Evolutionary conservation across 2,888 invertebrate species (phyloP), one percentile per base, ranked within the genome.

Genomic region (Bombylius major): DNA sequence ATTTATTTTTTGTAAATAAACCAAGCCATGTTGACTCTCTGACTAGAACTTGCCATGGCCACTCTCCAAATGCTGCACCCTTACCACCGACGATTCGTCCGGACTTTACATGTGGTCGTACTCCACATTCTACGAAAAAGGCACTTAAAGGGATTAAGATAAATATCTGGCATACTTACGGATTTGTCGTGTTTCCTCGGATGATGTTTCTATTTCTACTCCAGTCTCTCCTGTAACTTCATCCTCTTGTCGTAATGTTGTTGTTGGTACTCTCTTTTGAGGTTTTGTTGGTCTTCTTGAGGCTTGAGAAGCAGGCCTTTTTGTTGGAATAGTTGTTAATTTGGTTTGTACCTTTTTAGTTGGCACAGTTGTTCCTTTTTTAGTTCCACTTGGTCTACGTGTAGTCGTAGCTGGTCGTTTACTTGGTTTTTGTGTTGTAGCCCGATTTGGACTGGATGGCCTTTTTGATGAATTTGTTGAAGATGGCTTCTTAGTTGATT

Each of bases 11-110:
- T 51, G 92, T 92, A 73, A 94, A 92, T 31, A 94, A 80, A 0
- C 94, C 94, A 48, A 94, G 77, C 93, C 93, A 94, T 0, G 93
- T 93, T 3, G 92, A 89, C 73, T 94, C 94, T 45, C 92, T 79
- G 1, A 94, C 90, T 34, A 94, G 77, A 1, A 91, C 93, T 68
- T 94, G 93, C 94, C 94, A 94, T 0, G 94, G 94, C 82, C 87
- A 94, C 66, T 87, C 87, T 4, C 93, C 94, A 67, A 92, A 92
- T 5, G 79, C 79, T 0, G 92, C 83, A 55, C 86, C 87, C 72
- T 89, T 90, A 4, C 94, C 94, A 53, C 93, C 93, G 5, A 94
- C 94, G 61, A 94, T 92, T 62, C 92, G 79, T 1, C 87, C 91
- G 0, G 82, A 78, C 68, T 86, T 88, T 53, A 85, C 77, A 57